Evolutionary conservation across 2,113 vertebrate genomes (phyloP), one percentile per base, ranked within the genome.

Genomic region (Taxidea taxus): DNA sequence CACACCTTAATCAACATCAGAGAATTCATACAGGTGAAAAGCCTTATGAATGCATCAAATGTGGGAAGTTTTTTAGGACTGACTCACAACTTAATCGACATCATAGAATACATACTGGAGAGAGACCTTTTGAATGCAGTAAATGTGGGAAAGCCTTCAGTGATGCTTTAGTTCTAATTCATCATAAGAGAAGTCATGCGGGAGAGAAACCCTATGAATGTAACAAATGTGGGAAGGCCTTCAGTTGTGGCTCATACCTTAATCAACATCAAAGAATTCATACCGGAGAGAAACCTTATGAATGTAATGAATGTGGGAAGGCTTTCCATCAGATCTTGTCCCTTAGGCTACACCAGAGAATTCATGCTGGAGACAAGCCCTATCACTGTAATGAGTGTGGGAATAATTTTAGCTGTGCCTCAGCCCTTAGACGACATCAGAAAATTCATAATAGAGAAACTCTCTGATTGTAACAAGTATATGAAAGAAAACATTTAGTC

Each of bases 81-180:
- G 96, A 97, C 39, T 98, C 98, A 58, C 97, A 98, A 64, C 97
- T 98, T 91, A 97, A 97, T 96, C 97, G 96, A 23, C 98, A 98
- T 83, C 97, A 97, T 81, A 97, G 97, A 97, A 98, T 97, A 93
- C 98, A 98, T 91, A 98, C 72, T 44, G 97, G 97, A 94, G 88
- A 97, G 93, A 97, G 80, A 95, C 97, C 96, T 49, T 97, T 97
- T 82, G 96, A 98, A 92, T 98, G 97, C 27, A 93, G 78, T 94
- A 97, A 97, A 93, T 98, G 97, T 93, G 95, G 97, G 27, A 93
- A 97, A 96, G 90, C 96, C 18, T 98, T 98, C 68, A 96, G 78
- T n/a, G 91, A 97, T 89, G 92, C 96, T 86, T 94, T 97, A 66
- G 77, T 97, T 83, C 94, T 98, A 66, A 96, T 97, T 93, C 95